phyloP scores from a whole-genome alignment of 2,888 invertebrate genomes.

The Hirtodrosophila trivittata region DNA sequence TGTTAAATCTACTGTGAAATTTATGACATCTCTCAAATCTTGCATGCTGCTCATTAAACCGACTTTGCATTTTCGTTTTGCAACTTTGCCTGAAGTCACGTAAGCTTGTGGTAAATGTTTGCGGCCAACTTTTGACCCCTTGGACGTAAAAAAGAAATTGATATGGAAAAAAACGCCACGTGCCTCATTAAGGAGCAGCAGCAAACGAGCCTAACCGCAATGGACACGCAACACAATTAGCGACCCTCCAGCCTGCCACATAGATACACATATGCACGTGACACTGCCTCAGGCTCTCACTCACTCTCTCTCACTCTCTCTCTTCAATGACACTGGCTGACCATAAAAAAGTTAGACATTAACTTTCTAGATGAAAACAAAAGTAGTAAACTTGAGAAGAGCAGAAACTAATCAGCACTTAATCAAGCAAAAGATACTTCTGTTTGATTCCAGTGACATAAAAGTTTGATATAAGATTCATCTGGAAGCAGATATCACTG shows the following conservation, averaged over 20 bases:
- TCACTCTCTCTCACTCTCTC: too few relatives aligned
- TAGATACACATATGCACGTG: constrained; percentile 7
- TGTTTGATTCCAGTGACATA: too few relatives aligned
- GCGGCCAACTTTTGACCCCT: constrained; percentile 48
- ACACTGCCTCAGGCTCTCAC: not conserved
- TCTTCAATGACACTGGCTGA: constrained; percentile 17
- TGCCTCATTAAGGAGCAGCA: constrained; percentile 64
- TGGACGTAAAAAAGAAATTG: constrained; percentile 26
- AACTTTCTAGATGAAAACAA: not conserved
- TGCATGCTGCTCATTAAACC: constrained; percentile 47
- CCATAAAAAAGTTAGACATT: not conserved
- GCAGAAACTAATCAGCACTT: not conserved
- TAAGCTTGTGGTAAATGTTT: constrained; percentile 44
- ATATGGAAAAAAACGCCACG: constrained; percentile 60
- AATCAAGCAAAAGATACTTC: not conserved
- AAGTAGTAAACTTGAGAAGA: not conserved
- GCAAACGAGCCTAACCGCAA: constrained; percentile 10
- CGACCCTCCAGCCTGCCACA: constrained; percentile 16
- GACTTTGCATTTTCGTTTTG: constrained; percentile 62
- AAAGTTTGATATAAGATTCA: too few relatives aligned
- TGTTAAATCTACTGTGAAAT: constrained; percentile 69
- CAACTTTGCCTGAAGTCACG: constrained; percentile 56
- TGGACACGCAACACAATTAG: constrained; percentile 58
- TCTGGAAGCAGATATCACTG: too few relatives aligned
- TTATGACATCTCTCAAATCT: constrained; percentile 54